These are phyloP conservation scores for Drosophila parvula DNA, from an alignment of 1,140 invertebrate genomes.

Conservation along the genomic window DNA sequence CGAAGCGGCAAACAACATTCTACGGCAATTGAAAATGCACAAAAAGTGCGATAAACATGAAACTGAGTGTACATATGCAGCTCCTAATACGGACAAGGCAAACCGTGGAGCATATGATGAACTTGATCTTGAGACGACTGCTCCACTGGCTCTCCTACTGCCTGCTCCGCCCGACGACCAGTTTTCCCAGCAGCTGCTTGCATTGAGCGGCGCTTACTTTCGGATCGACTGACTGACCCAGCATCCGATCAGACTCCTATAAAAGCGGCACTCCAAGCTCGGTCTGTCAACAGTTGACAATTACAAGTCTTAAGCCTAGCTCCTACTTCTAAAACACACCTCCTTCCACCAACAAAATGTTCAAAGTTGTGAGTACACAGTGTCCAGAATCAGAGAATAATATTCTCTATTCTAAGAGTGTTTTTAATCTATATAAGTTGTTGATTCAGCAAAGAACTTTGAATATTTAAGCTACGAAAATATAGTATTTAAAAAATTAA, in stretches of 20 bases:
- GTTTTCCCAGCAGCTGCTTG: constrained; percentile 67
- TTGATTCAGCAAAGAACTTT: no score
- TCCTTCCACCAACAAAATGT: constrained; percentile 59
- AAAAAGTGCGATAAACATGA: constrained; percentile 38
- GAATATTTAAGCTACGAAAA: not conserved
- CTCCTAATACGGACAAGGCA: constrained; percentile 72
- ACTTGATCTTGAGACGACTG: constrained; percentile 77
- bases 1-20: constrained; percentile 47
- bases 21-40: constrained; percentile 40
- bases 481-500: not conserved
- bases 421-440: no score
- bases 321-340: constrained; percentile 16
- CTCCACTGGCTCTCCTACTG: constrained; percentile 38
- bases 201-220: constrained; percentile 77
- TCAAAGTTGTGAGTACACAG: constrained; percentile 75
- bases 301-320: constrained; percentile 56
- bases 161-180: constrained; percentile 51
- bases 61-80: constrained; percentile 48
- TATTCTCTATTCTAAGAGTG: no score
- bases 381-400: not conserved
- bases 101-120: constrained; percentile 61
- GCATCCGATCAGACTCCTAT: constrained; percentile 42
- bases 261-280: constrained; percentile 50
- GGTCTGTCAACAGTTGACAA: constrained; percentile 71
- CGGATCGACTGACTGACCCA: constrained; percentile 34